Evolutionary conservation across 1,140 invertebrate species (phyloP), one percentile per base, ranked within the genome.

Genomic region (Meloidogyne exigua): DNA sequence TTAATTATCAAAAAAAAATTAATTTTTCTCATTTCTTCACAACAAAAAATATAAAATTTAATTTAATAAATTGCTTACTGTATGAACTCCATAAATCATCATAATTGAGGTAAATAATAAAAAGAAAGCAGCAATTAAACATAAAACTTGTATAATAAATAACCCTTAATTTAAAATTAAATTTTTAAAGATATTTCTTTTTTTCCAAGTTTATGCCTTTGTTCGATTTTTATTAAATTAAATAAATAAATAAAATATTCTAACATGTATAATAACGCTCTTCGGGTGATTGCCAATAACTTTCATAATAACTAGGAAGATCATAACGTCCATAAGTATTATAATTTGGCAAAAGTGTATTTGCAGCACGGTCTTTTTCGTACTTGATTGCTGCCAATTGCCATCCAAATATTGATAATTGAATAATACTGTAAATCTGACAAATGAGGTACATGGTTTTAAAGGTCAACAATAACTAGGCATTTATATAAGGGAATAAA

Each of bases 301-400:
- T 79, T 69, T 86, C 84, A 74, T 83, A 86, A 76, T 86, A 86
- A 21, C 76, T 72, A 4, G 85, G 85, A 57, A 87, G 75, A 72
- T 86, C 84, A 72, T 82, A 87, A 32, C 82, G 69, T 5, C 85
- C 84, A 71, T 86, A 86, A 18, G 84, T 86, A 66, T 86, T 87
- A 66, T 86, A 86, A 70, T 87, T 85, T 4, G 84, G 84, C 26
- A 87, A 66, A 10, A 86, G 73, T 25, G 84, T 87, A 70, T 86
- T 86, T 12, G 84, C 84, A 3, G 84, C 84, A 28, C 85, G 80
- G 72, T 86, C 84, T 64, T 84, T 85, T 76, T 86, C 85, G 77
- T 86, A 86, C 57, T 86, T 86, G 44, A 86, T 86, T 44, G 85
- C 84, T 39, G 83, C 85, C 85, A 86, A 84, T 78, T 86, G 84